phyloP scores from a whole-genome alignment of 1,140 invertebrate genomes.

The Druon quercuslanigerum region DNA sequence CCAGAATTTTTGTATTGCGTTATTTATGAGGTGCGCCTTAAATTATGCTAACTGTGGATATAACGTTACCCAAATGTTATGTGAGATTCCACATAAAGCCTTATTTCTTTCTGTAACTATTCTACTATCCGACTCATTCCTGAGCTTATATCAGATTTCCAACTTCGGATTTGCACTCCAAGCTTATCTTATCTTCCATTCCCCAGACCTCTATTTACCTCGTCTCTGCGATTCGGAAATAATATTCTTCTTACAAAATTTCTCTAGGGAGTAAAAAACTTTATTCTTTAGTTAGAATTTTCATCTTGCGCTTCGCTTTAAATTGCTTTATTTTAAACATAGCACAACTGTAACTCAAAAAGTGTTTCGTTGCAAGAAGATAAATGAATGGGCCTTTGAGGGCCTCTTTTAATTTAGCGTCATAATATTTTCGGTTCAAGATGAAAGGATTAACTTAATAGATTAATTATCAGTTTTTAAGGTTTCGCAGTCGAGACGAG shows the following conservation, averaged over 20 bases:
- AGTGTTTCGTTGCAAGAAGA: too few relatives aligned
- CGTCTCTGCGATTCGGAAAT: not conserved
- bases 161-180: constrained; percentile 4
- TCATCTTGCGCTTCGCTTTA: too few relatives aligned
- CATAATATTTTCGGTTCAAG: too few relatives aligned
- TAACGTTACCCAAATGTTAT: constrained; percentile 23
- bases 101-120: not conserved
- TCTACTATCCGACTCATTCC: not conserved
- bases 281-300: too few relatives aligned
- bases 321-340: too few relatives aligned
- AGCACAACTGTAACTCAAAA: too few relatives aligned
- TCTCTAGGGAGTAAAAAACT: too few relatives aligned
- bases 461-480: too few relatives aligned
- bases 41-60: constrained; percentile 23
- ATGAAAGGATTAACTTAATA: too few relatives aligned
- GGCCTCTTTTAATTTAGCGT: too few relatives aligned
- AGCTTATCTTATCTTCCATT: constrained; percentile 13
- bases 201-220: not conserved
- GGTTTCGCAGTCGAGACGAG: too few relatives aligned
- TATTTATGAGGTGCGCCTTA: constrained; percentile 6
- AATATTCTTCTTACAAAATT: not conserved
- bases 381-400: too few relatives aligned
- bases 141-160: constrained; percentile 1
- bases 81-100: constrained; percentile 6
- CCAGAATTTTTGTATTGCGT: constrained; percentile 22